phyloP scores from a whole-genome alignment of 2,888 invertebrate species.

The Drosophila aldrichi region DNA sequence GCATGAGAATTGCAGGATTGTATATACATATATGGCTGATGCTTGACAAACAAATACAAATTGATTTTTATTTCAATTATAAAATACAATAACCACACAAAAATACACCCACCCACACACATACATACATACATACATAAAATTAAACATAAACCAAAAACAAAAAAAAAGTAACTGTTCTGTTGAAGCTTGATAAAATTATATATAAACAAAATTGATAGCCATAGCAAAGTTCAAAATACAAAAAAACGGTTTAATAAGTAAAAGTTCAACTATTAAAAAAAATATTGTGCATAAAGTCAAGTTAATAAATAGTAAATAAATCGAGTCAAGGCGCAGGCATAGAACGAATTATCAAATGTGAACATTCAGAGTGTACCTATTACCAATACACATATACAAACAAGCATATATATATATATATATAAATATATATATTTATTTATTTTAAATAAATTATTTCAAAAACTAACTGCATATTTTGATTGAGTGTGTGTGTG shows the following conservation, averaged over 20 bases:
- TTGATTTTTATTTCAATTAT: conserved; percentile 42
- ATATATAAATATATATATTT: neutral
- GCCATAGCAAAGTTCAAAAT: conserved; percentile 63
- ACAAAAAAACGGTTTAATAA: conserved; percentile 53
- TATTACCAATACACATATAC: conserved; percentile 56
- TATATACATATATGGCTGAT: conserved; percentile 44
- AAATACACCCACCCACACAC: conserved; percentile 18
- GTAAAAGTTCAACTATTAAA: conserved; percentile 64
- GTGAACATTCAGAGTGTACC: conserved; percentile 69
- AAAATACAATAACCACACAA: conserved; percentile 13
- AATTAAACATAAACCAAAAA: neutral
- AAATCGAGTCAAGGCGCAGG: conserved; percentile 26
- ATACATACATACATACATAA: neutral
- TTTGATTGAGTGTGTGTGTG: neutral
- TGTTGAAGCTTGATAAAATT: conserved; percentile 42
- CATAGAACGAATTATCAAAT: conserved; percentile 56
- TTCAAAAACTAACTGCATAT: conserved; percentile 53
- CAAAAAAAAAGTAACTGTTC: conserved; percentile 6
- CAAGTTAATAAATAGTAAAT: conserved; percentile 45
- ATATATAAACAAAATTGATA: conserved; percentile 52
- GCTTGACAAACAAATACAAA: conserved; percentile 46
- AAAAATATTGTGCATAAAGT: conserved; percentile 49
- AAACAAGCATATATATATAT: conserved; percentile 56
- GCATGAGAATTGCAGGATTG: conserved; percentile 37
- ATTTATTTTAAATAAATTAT: conserved; percentile 80